Evolutionary conservation across 2,113 vertebrate genomes (phyloP).

Genomic region (Corythoichthys haematopterus): DNA sequence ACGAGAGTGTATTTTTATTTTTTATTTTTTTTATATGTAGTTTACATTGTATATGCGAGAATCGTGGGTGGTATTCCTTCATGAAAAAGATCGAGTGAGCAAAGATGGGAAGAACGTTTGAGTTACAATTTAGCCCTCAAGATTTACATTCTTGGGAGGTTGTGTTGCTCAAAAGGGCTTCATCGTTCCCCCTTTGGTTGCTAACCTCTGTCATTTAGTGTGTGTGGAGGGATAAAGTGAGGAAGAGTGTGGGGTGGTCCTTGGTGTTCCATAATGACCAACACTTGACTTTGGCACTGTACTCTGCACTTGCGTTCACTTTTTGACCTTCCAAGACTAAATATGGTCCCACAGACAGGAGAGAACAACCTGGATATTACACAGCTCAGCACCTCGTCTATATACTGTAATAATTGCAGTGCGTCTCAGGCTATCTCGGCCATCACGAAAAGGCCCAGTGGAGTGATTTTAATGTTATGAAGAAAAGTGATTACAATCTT

Average conservation of each 20-base stretch:
- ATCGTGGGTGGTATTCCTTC: not conserved
- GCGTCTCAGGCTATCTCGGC: constrained; percentile 24
- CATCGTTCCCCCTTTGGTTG: constrained; percentile 36
- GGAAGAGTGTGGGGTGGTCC: not conserved
- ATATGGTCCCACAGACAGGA: constrained; percentile 2
- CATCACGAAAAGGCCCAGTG: constrained; percentile 2
- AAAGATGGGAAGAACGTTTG: constrained; percentile 16
- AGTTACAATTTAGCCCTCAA: constrained; percentile 31
- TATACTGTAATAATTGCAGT: constrained; percentile 4
- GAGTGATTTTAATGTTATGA: not conserved
- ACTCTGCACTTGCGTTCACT: constrained; percentile 19
- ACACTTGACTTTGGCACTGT: constrained; percentile 36
- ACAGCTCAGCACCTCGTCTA: constrained; percentile 18
- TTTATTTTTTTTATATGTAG: not conserved
- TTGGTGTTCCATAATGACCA: constrained; percentile 30
- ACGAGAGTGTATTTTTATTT: not conserved
- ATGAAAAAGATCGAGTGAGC: not conserved
- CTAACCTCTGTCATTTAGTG: constrained; percentile 28
- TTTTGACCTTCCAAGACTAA: constrained; percentile 39
- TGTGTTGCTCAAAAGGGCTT: constrained; percentile 25
- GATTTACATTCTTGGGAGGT: constrained; percentile 35
- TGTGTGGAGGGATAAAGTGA: not conserved
- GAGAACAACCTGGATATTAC: constrained; percentile 29
- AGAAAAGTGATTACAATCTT: not conserved
- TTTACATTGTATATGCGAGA: not conserved